Base-by-base conservation (phyloP, 2,113 vertebrate genomes). In the Chloropsis hardwickii region DNA sequence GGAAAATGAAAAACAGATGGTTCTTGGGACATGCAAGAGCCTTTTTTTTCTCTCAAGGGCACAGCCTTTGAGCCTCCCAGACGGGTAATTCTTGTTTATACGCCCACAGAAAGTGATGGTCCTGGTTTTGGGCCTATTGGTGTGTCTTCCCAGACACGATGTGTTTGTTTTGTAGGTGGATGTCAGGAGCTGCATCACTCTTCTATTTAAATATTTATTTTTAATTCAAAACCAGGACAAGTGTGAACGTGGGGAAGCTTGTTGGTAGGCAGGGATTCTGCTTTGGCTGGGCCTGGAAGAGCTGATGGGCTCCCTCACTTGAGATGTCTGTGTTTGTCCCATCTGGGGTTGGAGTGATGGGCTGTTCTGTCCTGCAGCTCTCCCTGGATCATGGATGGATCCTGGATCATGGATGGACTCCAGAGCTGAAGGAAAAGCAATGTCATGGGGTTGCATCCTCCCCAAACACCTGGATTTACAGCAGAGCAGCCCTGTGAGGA, bases 51-150 rank as follows among this genome's bases (percentile, higher is more conserved):
- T 66, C 81, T 88, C 82, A 94, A 86, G 88, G 86, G 86, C 90
- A 83, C 81, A 92, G 90, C 82, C 87, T 93, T 91, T 2, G 4
- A 94, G 85, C 84, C 82, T 95, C 92, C 85, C 90, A 94, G 88
- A 91, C 39, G 3, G 33, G 93, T 94, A 92, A 91, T 96, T 94
- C 93, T 77, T 70, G 94, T 96, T 97, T 92, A 21, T 82, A 82
- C 29, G 0, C 94, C 91, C 74, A 92, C 73, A 35, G 92, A 65
- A 92, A 88, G 87, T 85, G 94, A 57, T 0, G 3, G 74, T 61
- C 93, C 81, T 90, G 66, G 25, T 87, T 87, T 81, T 45, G 78
- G 93, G 35, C 45, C 94, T 85, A 0, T 47, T 87, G 89, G 29
- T 64, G 61, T 84, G 62, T 76, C 84, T 94, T 71, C 87, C 58